phyloP scores from a whole-genome alignment of 2,797 vertebrate species.

The Mus minutoides region DNA sequence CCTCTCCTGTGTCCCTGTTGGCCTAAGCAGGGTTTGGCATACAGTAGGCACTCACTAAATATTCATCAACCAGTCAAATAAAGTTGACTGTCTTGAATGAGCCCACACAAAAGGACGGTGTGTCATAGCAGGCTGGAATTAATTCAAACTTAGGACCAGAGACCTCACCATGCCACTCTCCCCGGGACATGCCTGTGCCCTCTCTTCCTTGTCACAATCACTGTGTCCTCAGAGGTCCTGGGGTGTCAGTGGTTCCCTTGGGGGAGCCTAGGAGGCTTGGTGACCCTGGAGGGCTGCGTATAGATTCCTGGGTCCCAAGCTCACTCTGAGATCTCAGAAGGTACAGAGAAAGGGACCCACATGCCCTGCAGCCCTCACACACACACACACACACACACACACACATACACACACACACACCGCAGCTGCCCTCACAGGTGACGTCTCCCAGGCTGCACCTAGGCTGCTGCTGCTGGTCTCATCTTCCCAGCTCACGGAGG shows the following conservation, averaged over 20 bases:
- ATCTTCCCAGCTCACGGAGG: conserved; percentile 11
- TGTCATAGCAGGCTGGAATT: neutral
- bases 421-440: neutral
- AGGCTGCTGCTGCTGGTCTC: conserved; percentile 38
- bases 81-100: neutral
- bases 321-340: too few species aligned
- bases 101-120: neutral
- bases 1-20: neutral
- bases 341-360: neutral
- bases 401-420: neutral
- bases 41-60: neutral
- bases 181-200: neutral
- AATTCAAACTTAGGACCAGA: neutral
- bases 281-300: neutral
- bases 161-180: neutral
- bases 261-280: neutral
- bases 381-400: too few species aligned
- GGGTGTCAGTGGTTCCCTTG: neutral
- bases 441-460: conserved; percentile 1
- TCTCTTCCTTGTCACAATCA: neutral
- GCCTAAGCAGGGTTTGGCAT: neutral
- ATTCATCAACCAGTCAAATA: neutral
- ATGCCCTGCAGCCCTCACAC: neutral
- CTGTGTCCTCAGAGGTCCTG: neutral
- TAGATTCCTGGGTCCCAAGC: neutral